Conservation (phyloP, 2,888 invertebrate species). For the Habroteleia sp. region DNA sequence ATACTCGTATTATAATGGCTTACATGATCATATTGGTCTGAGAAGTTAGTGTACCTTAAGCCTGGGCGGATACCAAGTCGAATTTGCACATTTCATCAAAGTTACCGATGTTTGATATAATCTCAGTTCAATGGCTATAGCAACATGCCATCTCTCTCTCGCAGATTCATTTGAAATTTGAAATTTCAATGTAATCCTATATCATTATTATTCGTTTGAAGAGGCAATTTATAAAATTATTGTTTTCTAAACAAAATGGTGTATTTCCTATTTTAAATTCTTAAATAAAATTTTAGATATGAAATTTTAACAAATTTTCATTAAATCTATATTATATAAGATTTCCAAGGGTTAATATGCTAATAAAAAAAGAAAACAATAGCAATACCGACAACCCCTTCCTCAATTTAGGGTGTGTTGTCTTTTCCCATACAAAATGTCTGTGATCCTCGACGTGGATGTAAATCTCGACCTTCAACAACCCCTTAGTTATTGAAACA, state of each 20-base stretch:
- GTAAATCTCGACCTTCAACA: conserved; percentile 26
- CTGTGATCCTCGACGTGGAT: conserved; percentile 15
- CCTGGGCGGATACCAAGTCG: conserved; percentile 33
- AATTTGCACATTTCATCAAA: conserved; percentile 19
- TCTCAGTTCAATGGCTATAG: background rate
- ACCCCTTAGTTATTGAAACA: conserved; percentile 24
- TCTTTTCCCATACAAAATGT: conserved; percentile 28
- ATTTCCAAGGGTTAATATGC: too few relatives aligned
- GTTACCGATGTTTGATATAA: conserved; percentile 23
- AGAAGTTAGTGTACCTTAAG: conserved; percentile 17
- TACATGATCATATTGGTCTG: conserved; percentile 7
- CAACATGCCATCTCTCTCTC: too few relatives aligned
- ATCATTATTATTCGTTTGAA: conserved; percentile 11
- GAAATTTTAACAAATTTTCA: too few relatives aligned
- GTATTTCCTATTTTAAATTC: too few relatives aligned
- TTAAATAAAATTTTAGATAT: too few relatives aligned
- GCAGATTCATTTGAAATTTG: too few relatives aligned
- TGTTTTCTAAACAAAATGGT: too few relatives aligned
- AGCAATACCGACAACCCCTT: conserved; percentile 68
- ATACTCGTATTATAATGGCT: conserved; percentile 24
- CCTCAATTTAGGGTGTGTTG: conserved; percentile 41
- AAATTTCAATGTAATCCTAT: conserved; percentile 17
- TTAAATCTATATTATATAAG: too few relatives aligned
- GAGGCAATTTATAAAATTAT: conserved; percentile 1
- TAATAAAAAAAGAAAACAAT: background rate